Percentiles rank a stretch among this genome's conserved stretches.
Evolutionary conservation across 1,140 invertebrate genomes (phyloP).

Genomic region (Cotesia typhae): DNA sequence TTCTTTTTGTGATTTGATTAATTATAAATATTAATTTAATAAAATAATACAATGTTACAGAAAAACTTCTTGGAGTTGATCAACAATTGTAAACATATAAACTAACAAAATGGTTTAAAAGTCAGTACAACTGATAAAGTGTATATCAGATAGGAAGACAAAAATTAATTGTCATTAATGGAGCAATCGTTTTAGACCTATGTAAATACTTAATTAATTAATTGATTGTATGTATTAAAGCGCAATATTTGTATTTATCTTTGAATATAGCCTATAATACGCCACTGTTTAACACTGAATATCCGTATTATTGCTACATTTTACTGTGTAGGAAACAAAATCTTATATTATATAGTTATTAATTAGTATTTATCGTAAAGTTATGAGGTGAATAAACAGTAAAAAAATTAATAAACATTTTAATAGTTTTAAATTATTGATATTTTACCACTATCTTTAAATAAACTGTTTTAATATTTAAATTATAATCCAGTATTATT

Average conservation of each 20-base stretch:
- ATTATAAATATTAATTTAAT: background rate
- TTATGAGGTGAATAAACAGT: slow-evolving; percentile 12
- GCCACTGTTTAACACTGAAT: slow-evolving; percentile 38
- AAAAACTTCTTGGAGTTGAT: slow-evolving; percentile 65
- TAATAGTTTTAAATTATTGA: background rate
- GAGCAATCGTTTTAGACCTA: slow-evolving; percentile 61
- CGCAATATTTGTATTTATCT: slow-evolving; percentile 65
- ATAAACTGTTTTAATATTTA: too few relatives aligned
- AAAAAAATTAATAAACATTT: slow-evolving; percentile 5
- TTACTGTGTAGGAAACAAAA: slow-evolving; percentile 32
- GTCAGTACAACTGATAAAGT: slow-evolving; percentile 37
- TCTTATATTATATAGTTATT: slow-evolving; percentile 6
- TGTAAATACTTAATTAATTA: slow-evolving; percentile 63
- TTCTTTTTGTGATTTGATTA: too few relatives aligned
- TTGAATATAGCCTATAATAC: slow-evolving; percentile 47
- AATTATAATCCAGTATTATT: too few relatives aligned
- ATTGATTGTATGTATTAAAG: slow-evolving; percentile 46
- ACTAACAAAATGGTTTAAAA: slow-evolving; percentile 24
- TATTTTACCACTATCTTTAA: slow-evolving; percentile 1
- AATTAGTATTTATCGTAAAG: slow-evolving; percentile 10
- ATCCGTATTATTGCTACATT: slow-evolving; percentile 25
- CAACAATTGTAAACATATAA: slow-evolving; percentile 43
- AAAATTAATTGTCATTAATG: slow-evolving; percentile 21
- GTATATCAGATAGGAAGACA: slow-evolving; percentile 18
- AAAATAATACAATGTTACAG: slow-evolving; percentile 48